phyloP scores from a whole-genome alignment of 1,140 invertebrate genomes.

The Coelopa frigida region DNA sequence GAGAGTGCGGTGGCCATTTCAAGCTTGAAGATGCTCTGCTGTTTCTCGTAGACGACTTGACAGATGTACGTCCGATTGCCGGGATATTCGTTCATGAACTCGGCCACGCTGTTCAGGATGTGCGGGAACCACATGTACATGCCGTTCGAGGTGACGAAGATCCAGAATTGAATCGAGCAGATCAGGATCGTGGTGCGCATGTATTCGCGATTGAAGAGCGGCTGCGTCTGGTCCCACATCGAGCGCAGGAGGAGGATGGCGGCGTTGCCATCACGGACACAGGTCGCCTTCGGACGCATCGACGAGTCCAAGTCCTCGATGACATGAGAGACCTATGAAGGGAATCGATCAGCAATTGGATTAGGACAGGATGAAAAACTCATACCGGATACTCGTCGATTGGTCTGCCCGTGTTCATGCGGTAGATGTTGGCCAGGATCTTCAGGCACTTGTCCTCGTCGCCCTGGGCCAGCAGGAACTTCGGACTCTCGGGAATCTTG shows the following conservation, averaged over 20 bases:
- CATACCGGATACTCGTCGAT: constrained; percentile 15
- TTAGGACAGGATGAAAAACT: constrained; percentile 2
- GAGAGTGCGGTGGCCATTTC: neutral
- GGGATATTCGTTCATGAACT: constrained; percentile 14
- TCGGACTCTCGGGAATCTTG: constrained; percentile 63
- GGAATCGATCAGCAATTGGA: neutral
- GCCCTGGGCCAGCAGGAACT: constrained; percentile 58
- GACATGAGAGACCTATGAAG: constrained; percentile 2
- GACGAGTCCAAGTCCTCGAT: constrained; percentile 8
- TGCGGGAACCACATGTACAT: constrained; percentile 23
- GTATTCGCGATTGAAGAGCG: constrained; percentile 45
- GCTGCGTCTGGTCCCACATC: constrained; percentile 47
- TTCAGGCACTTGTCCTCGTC: constrained; percentile 51
- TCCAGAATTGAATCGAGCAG: constrained; percentile 16
- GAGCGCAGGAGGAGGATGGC: constrained; percentile 10
- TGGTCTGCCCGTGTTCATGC: constrained; percentile 49
- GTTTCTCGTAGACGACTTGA: constrained; percentile 14
- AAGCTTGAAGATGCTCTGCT: constrained; percentile 5
- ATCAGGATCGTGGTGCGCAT: constrained; percentile 42
- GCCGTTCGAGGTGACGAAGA: constrained; percentile 20
- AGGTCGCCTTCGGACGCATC: neutral
- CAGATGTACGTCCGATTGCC: constrained; percentile 13
- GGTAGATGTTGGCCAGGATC: constrained; percentile 53
- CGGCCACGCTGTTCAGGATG: constrained; percentile 16
- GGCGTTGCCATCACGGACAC: neutral